These are phyloP conservation scores for Pachydiplax longipennis DNA, from an alignment of 2,888 invertebrate genomes.

Conservation along the genomic window DNA sequence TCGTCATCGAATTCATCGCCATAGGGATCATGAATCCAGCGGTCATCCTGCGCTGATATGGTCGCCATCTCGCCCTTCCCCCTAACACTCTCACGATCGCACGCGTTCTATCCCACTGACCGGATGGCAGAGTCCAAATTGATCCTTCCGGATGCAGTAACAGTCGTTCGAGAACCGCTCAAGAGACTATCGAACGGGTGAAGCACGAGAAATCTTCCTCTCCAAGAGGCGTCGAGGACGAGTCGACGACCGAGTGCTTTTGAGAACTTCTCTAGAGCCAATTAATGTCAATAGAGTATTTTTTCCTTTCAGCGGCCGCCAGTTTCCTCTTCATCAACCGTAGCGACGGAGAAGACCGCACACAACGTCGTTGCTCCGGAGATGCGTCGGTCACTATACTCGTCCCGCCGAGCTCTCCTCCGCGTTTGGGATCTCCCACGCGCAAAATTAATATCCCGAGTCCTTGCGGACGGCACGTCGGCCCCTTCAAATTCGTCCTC, in stretches of 20 bases:
- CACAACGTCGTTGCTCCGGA: neutral
- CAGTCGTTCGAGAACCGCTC: neutral
- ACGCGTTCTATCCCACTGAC: neutral
- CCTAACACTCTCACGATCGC: neutral
- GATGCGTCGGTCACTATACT: too few species aligned
- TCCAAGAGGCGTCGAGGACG: neutral
- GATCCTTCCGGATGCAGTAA: neutral
- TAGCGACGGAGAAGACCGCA: neutral
- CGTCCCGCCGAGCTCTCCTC: too few species aligned
- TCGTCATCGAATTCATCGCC: conserved; percentile 60
- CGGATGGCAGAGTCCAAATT: neutral
- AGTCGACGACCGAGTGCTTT: neutral
- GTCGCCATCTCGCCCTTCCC: neutral
- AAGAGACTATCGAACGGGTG: neutral
- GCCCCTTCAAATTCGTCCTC: too few species aligned
- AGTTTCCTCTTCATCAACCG: neutral
- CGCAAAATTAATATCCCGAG: neutral
- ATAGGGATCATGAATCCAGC: conserved; percentile 48
- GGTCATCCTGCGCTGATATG: conserved; percentile 26
- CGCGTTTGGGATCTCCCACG: too few species aligned
- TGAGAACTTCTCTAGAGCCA: neutral
- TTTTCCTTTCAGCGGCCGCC: neutral
- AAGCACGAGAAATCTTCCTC: neutral
- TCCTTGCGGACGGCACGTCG: neutral
- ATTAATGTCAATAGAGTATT: neutral